Conservation (phyloP, 1,140 invertebrate species). For the Andricus grossulariae region DNA sequence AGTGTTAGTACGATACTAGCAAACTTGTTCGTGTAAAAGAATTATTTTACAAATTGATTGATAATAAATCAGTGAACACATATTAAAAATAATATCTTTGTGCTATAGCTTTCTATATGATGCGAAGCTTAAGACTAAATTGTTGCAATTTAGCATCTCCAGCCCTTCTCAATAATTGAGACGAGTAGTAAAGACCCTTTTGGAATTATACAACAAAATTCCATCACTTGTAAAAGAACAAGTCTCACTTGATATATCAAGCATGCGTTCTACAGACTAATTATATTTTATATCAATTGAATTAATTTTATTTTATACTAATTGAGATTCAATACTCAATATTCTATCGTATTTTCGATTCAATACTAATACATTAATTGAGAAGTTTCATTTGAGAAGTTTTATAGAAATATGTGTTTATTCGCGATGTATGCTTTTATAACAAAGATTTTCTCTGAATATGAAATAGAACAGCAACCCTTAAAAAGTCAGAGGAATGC, state of each 20-base stretch:
- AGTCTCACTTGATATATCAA: not conserved
- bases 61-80: no score
- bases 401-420: not conserved
- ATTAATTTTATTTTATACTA: not conserved
- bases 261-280: not conserved
- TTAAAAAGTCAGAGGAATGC: slow-evolving; percentile 64
- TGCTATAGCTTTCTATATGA: no score
- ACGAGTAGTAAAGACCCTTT: no score
- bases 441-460: slow-evolving; percentile 66
- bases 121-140: no score
- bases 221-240: no score
- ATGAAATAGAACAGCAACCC: slow-evolving; percentile 66
- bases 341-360: not conserved
- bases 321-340: not conserved
- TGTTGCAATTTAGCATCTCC: no score
- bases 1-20: no score
- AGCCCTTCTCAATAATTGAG: no score
- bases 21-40: no score
- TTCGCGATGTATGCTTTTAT: slow-evolving; percentile 37
- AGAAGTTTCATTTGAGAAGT: not conserved
- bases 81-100: no score
- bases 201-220: no score
- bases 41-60: no score
- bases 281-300: not conserved
- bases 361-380: not conserved